Evolutionary conservation across 2,888 invertebrate genomes (phyloP), one percentile per base, ranked within the genome.

Genomic region (Dysmachus trigonus): DNA sequence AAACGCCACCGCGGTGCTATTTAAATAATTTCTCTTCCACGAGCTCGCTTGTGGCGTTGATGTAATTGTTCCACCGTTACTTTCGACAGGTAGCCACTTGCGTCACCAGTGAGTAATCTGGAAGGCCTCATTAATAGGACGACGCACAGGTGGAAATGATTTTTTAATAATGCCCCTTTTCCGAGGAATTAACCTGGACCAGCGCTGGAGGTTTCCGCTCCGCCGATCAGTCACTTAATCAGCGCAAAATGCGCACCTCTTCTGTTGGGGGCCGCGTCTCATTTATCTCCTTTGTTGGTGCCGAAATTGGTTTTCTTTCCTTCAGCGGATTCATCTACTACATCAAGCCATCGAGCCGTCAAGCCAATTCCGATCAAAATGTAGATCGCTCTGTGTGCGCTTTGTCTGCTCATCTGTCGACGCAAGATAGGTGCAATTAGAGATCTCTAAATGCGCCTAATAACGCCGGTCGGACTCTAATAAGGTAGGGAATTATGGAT

Each of bases 111-210:
- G 62, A 81, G 47, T 53, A 53, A 81, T 33, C 53, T 81, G 31
- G 27, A 76, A 76, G 41, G 13, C 41, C 33, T 15, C 81, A 53
- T 30, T 33, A 31, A 81, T 33, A 81, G 31, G 72, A 47, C 62
- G 27, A 83, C 38, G 83, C 72, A 72, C 83, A 13, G 33, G n/a
- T 77, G 62, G 53, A 83, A 83, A 83, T 83, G 31, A 53, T 72
- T 83, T 83, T 83, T 83, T 83, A 83, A 83, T 83, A 71, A 72
- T 38, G 72, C 30, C 27, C 18, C 33, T 38, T 83, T 72, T 72
- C 41, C 27, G 83, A 72, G 22, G 53, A 83, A 38, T 72, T 83
- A 15, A 30, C 72, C 38, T 72, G 15, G 22, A 72, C 22, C 71
- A 6, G 53, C 82, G 18, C 18, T 35, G 22, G 31, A 33, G 22